Evolutionary conservation across 2,113 vertebrate genomes (phyloP).

Genomic region (Mobula birostris): DNA sequence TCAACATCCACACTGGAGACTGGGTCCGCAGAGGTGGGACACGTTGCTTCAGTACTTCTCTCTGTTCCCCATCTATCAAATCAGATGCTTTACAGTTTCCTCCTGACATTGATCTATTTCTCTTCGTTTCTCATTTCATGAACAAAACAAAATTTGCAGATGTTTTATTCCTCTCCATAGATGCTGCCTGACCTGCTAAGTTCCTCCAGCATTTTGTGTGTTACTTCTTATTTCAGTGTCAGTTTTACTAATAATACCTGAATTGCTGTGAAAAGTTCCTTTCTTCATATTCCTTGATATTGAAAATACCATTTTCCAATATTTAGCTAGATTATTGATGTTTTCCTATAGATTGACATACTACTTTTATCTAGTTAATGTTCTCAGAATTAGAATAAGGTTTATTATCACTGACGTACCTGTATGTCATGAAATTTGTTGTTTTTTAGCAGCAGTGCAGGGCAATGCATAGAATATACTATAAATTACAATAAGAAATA

Average conservation of each 20-base stretch:
- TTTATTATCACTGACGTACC: too few species aligned
- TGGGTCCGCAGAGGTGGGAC: conserved; percentile 75
- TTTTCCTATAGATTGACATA: neutral
- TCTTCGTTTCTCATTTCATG: too few species aligned
- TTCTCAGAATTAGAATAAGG: neutral
- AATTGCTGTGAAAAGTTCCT: neutral
- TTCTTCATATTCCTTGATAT: neutral
- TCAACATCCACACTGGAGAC: conserved; percentile 97
- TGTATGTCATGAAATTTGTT: too few species aligned
- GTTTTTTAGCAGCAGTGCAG: too few species aligned
- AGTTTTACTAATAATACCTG: neutral
- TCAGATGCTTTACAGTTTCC: neutral
- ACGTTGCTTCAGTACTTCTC: neutral
- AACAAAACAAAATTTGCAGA: too few species aligned
- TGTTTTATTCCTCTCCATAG: too few species aligned
- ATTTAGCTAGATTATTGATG: neutral
- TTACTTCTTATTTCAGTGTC: neutral
- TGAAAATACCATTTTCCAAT: neutral
- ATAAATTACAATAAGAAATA: too few species aligned
- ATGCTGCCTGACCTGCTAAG: too few species aligned
- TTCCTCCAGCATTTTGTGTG: too few species aligned
- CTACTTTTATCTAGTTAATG: neutral
- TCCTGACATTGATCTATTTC: neutral
- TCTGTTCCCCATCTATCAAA: neutral
- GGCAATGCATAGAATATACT: too few species aligned